These are phyloP conservation scores for Cnemophilus loriae DNA, from an alignment of 2,113 vertebrate species.

Conservation along the genomic window DNA sequence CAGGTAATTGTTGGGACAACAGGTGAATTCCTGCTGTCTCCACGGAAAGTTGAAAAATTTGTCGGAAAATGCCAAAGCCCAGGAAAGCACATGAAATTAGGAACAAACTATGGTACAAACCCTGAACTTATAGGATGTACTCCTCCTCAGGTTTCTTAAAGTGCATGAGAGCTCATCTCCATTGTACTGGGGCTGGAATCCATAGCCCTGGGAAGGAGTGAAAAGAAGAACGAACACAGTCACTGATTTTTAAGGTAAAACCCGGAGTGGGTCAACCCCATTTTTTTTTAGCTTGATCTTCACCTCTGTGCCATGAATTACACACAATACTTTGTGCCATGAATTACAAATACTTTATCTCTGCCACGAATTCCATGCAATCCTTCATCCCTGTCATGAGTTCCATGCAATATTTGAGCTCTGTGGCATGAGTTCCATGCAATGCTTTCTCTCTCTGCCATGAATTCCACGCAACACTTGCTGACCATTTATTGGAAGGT, in stretches of 20 bases:
- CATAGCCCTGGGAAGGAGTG: constrained; percentile 67
- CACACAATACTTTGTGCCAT: not conserved
- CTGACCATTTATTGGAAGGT: accelerated
- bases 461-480: not conserved
- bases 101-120: constrained; percentile 56
- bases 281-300: not conserved
- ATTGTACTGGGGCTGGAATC: constrained; percentile 79
- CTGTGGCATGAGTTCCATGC: too few relatives aligned
- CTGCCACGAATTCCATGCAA: not conserved
- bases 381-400: accelerated
- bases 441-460: not conserved
- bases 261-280: accelerated
- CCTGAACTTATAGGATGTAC: constrained; percentile 77
- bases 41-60: not conserved
- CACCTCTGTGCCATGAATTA: not conserved
- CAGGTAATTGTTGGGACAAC: not conserved
- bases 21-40: not conserved
- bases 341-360: not conserved
- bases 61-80: not conserved
- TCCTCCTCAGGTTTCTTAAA: constrained; percentile 77
- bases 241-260: not conserved
- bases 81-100: not conserved
- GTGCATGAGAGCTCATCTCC: constrained; percentile 76
- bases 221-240: not conserved
- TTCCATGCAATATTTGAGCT: not conserved